Evolutionary conservation across 1,140 invertebrate species (phyloP).

Genomic region (Popillia japonica): DNA sequence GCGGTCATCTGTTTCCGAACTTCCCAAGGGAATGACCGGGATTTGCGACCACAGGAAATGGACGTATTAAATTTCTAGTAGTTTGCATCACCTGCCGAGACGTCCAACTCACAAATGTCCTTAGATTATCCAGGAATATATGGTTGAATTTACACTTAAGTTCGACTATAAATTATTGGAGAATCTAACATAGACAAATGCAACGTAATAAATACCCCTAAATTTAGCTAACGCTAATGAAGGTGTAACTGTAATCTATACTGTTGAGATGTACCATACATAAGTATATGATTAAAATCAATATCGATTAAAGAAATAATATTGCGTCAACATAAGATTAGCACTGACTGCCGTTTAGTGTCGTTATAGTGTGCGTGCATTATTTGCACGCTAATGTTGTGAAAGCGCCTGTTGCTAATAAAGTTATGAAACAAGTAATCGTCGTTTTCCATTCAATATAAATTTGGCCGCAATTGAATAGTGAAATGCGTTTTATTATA

Average conservation of each 20-base stretch:
- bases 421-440: no score
- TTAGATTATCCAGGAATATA: conserved; percentile 51
- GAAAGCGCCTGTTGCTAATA: no score
- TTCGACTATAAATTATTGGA: conserved; percentile 31
- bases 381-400: no score
- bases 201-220: neutral
- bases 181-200: conserved; percentile 14
- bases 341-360: no score
- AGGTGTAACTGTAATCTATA: neutral
- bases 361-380: no score
- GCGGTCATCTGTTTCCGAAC: conserved; percentile 50
- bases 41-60: conserved; percentile 51
- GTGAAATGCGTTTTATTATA: no score
- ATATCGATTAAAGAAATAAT: no score
- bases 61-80: conserved; percentile 54
- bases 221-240: neutral
- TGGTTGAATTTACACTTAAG: conserved; percentile 46
- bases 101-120: conserved; percentile 50
- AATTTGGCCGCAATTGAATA: no score
- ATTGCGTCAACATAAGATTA: no score
- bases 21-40: conserved; percentile 48
- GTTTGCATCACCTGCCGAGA: conserved; percentile 53
- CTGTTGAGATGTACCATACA: neutral
- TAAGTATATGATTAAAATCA: no score
- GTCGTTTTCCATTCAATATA: no score